Evolutionary conservation across 2,888 invertebrate genomes (phyloP), one percentile per base, ranked within the genome.

Genomic region (Agonopterix alstromeriana): DNA sequence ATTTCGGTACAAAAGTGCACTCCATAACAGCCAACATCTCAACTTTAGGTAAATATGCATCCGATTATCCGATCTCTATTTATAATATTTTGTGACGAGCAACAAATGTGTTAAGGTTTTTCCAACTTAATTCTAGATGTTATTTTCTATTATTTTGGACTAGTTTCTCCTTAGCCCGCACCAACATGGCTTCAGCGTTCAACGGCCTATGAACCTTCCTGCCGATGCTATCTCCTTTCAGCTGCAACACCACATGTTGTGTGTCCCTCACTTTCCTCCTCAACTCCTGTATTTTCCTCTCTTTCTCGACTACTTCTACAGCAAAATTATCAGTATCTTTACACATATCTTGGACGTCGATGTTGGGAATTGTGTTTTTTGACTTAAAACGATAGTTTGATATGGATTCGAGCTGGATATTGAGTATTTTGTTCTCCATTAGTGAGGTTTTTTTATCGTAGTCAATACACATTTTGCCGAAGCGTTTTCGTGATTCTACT

Each of bases 401-500:
- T 0, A 77, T 72, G 0, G 73, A 74, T 45, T 81, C 75, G 0
- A 86, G 63, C 51, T 78, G 73, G 8, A 80, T 62, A 52, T 84
- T 77, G 1, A 86, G 51, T 40, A 84, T 53, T 66, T 83, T 80
- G 40, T 82, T 79, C 42, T 84, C 82, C 50, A 84, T 61, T 0
- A 77, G 10, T 0, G 73, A 63, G 0, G 65, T 62, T 58, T 86
- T 88, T 10, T 75, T 67, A 12, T 82, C 71, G 36, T 86, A 87
- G 0, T 83, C 80, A 0, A 73, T 54, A 17, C 82, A 84, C 63
- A 75, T 74, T 56, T 78, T 82, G 0, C 86, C 79, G 46, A 77
- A 82, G 7, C 67, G 58, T 63, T 78, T 92, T 63, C 88, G 89
- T 50, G 72, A 76, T 70, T 75, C 90, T 8, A 86, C 85, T 0